phyloP scores from a whole-genome alignment of 2,797 vertebrate species.

The Echeneis naucrates region DNA sequence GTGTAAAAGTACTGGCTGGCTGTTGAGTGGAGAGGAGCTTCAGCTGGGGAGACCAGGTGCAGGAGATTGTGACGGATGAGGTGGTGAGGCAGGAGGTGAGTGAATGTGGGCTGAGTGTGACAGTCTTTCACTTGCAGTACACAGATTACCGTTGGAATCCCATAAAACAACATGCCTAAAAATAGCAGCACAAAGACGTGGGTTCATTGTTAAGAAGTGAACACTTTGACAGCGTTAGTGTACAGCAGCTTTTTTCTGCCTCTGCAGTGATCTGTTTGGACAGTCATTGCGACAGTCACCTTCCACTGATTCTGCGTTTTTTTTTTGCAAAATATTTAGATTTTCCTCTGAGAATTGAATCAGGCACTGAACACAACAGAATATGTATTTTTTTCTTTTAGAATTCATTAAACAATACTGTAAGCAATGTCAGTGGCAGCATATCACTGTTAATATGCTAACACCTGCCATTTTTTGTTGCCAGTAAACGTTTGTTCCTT shows the following conservation, averaged over 20 bases:
- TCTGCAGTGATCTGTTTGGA: conserved; percentile 44
- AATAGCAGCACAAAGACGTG: not conserved
- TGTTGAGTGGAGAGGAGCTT: too few species aligned
- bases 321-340: conserved; percentile 35
- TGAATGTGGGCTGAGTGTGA: too few species aligned
- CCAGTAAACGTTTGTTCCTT: not conserved
- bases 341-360: conserved; percentile 29
- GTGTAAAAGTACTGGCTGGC: too few species aligned
- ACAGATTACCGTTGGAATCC: conserved; percentile 19
- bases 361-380: conserved; percentile 7
- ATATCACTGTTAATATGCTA: not conserved
- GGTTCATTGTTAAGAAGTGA: conserved; percentile 24
- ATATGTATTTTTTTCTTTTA: not conserved
- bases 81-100: too few species aligned
- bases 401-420: not conserved
- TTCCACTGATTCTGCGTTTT: conserved; percentile 1
- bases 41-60: too few species aligned
- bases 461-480: not conserved
- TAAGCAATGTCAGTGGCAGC: not conserved
- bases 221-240: conserved; percentile 31
- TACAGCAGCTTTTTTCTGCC: conserved; percentile 25
- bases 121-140: not conserved
- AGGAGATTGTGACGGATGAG: too few species aligned
- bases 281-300: conserved; percentile 32
- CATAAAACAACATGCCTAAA: conserved; percentile 10